Conservation (phyloP, 2,113 vertebrate genomes). For the Periophthalmodon schlosseri region DNA sequence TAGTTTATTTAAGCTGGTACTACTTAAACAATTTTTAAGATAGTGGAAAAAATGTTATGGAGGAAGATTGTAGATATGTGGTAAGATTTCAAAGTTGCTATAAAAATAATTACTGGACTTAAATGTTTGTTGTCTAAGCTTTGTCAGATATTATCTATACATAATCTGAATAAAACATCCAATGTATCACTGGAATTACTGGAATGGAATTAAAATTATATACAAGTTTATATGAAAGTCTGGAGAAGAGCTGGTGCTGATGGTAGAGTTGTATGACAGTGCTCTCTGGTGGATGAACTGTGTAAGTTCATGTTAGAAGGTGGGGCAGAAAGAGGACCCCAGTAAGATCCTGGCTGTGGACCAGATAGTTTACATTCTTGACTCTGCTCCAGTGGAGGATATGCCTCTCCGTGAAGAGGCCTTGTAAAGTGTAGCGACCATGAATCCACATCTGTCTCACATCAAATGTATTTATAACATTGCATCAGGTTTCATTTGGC, state of each 20-base stretch:
- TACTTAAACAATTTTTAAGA: background rate
- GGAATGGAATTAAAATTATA: slow-evolving; percentile 13
- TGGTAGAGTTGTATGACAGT: slow-evolving; percentile 34
- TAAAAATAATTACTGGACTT: background rate
- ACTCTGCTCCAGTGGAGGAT: slow-evolving; percentile 20
- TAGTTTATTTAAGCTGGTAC: background rate
- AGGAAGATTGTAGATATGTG: background rate
- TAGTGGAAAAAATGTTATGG: background rate
- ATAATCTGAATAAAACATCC: slow-evolving; percentile 14
- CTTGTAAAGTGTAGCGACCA: slow-evolving; percentile 2
- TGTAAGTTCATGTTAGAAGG: slow-evolving; percentile 4
- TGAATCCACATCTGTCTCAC: slow-evolving; percentile 12
- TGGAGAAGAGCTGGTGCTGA: slow-evolving; percentile 16
- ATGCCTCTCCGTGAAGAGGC: slow-evolving; percentile 15
- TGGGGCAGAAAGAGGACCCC: slow-evolving; percentile 14
- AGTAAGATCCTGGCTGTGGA: slow-evolving; percentile 16
- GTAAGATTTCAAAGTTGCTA: too few species aligned
- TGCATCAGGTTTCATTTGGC: slow-evolving; percentile 8
- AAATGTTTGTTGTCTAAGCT: background rate
- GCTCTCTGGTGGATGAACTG: slow-evolving; percentile 62
- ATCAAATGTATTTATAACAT: slow-evolving; percentile 24
- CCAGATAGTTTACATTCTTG: slow-evolving; percentile 39
- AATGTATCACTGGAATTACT: background rate
- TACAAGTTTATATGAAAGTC: background rate
- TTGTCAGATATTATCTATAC: background rate